These are phyloP conservation scores for Drosophila yakuba DNA, from an alignment of 1,140 invertebrate species.

Conservation along the genomic window DNA sequence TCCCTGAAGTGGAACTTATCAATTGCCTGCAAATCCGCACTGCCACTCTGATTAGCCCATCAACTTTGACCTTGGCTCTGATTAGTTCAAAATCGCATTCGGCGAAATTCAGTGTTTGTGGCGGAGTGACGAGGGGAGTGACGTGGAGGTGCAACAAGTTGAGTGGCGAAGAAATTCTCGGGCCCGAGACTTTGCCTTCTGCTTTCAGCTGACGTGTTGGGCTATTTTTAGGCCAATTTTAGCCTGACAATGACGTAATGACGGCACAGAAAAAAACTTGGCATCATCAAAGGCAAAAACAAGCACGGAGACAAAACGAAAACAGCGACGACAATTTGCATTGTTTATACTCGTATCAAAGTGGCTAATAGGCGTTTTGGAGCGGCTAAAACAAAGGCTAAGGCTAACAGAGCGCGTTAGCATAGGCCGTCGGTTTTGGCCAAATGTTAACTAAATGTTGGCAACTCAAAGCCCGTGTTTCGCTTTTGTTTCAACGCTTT, in stretches of 20 bases:
- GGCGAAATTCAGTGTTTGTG: constrained; percentile 7
- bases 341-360: constrained; percentile 71
- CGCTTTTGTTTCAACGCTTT: constrained; percentile 47
- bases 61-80: constrained; percentile 53
- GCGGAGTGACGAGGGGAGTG: background rate
- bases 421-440: background rate
- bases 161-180: constrained; percentile 35
- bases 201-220: constrained; percentile 73
- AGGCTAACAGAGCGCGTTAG: constrained; percentile 10
- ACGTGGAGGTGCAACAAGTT: constrained; percentile 34
- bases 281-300: constrained; percentile 45
- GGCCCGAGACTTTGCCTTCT: constrained; percentile 51
- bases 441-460: constrained; percentile 16
- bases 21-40: constrained; percentile 10
- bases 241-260: constrained; percentile 77
- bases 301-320: constrained; percentile 9
- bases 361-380: constrained; percentile 30
- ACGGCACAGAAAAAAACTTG: constrained; percentile 60
- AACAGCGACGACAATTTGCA: constrained; percentile 60
- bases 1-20: constrained; percentile 3
- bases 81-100: constrained; percentile 55
- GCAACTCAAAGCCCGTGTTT: constrained; percentile 5
- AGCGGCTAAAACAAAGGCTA: background rate
- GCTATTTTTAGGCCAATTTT: constrained; percentile 79
- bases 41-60: background rate